These are phyloP conservation scores for Raphicerus campestris DNA, from an alignment of 2,113 vertebrate genomes.

Conservation along the genomic window DNA sequence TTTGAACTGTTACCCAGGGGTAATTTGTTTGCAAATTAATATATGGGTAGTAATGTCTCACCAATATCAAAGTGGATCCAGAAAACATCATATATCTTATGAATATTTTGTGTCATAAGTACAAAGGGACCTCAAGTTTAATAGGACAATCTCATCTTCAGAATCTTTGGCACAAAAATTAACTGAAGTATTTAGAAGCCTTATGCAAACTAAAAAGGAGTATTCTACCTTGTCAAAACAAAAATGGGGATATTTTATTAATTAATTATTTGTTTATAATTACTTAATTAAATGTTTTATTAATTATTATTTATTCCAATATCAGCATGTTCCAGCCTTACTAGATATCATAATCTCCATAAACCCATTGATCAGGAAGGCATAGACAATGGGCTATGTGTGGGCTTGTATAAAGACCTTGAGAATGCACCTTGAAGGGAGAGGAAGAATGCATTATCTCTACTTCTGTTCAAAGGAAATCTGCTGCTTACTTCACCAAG, in stretches of 20 bases:
- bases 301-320: background rate
- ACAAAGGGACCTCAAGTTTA: background rate
- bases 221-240: background rate
- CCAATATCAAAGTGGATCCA: background rate
- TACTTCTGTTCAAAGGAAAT: background rate
- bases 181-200: background rate
- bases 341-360: background rate
- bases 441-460: background rate
- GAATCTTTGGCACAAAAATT: background rate
- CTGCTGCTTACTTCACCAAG: background rate
- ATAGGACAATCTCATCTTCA: background rate
- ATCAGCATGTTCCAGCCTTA: background rate
- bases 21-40: background rate
- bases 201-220: background rate
- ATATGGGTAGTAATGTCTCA: background rate
- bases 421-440: background rate
- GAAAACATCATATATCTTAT: background rate
- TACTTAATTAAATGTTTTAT: background rate
- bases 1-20: background rate
- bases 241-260: background rate
- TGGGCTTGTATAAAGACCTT: background rate
- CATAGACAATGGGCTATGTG: background rate
- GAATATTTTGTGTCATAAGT: background rate
- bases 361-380: background rate
- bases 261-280: background rate